Base-by-base conservation (phyloP, 2,888 invertebrate genomes). In the Cenopis cana region DNA sequence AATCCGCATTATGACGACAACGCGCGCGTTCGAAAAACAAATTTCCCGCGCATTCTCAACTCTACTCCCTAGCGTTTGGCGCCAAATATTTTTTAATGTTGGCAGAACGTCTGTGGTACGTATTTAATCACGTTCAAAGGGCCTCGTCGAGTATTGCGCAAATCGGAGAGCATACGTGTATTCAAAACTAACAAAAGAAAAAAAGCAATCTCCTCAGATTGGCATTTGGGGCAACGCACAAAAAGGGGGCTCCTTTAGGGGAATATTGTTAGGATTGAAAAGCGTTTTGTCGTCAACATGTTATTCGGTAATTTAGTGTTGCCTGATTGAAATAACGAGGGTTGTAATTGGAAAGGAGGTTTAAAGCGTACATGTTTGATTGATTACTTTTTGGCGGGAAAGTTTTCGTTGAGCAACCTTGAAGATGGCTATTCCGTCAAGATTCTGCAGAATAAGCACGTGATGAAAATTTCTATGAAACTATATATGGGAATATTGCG, bases 131-230 rank as follows among this genome's bases (percentile, higher is more conserved):
- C 85, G 87, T 89, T 92, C 92, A 93, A 93, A 90, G 88, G 88
- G 52, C 62, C 62, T 62, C 62, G 62, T 85, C 85, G 81, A 73
- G 75, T 75, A 79, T 79, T 85, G 81, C 81, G 81, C 81, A 79
- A 79, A 81, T 84, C 85, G 85, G 84, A 85, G 82, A 81, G 89
- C 91, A 90, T 89, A 85, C 88, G 84, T 84, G 89, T 90, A 93
- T 93, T 93, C 91, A 91, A 89, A 90, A 91, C 90, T 89, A 86
- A 93, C 93, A 93, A 93, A 92, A 89, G 93, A 91, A 93, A 91
- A 91, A 93, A 93, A 93, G 93, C 93, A 93, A 93, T 93, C 93
- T 91, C 85, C 82, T 77, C 87, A 91, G 92, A 93, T 93, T 93
- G 93, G 93, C 93, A 91, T 91, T 92, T 91, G 90, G 89, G 90